These are phyloP conservation scores for Nesogale talazaci DNA, from an alignment of 2,113 vertebrate species.

Conservation along the genomic window DNA sequence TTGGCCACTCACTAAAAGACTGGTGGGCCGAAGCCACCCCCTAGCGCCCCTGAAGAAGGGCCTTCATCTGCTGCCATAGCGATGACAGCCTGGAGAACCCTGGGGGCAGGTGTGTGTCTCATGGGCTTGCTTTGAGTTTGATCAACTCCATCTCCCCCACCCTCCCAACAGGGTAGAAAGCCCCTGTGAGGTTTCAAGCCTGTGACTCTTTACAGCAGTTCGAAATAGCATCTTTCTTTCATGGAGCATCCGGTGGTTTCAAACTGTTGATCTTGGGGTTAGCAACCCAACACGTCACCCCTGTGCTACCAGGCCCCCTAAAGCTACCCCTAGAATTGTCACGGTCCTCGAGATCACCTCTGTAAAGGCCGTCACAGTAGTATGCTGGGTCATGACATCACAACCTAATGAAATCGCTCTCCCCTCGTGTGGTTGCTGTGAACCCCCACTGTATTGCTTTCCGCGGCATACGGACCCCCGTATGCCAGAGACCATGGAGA, in stretches of 20 bases:
- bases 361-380: background rate
- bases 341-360: background rate
- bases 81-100: background rate
- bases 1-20: background rate
- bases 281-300: too few relatives aligned
- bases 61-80: background rate
- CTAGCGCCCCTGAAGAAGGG: background rate
- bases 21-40: background rate
- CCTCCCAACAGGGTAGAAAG: background rate
- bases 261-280: too few relatives aligned
- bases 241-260: too few relatives aligned
- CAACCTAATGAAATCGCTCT: background rate
- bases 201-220: too few relatives aligned
- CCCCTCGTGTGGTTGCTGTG: background rate
- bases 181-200: background rate
- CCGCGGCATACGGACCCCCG: background rate
- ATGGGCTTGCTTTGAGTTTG: background rate
- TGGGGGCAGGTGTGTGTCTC: too few relatives aligned
- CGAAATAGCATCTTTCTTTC: too few relatives aligned
- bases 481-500: background rate
- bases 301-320: too few relatives aligned
- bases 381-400: background rate
- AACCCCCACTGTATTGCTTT: background rate
- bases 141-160: background rate
- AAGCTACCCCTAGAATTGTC: background rate